phyloP scores from a whole-genome alignment of 2,797 vertebrate genomes.

The Pipistrellus pipistrellus region DNA sequence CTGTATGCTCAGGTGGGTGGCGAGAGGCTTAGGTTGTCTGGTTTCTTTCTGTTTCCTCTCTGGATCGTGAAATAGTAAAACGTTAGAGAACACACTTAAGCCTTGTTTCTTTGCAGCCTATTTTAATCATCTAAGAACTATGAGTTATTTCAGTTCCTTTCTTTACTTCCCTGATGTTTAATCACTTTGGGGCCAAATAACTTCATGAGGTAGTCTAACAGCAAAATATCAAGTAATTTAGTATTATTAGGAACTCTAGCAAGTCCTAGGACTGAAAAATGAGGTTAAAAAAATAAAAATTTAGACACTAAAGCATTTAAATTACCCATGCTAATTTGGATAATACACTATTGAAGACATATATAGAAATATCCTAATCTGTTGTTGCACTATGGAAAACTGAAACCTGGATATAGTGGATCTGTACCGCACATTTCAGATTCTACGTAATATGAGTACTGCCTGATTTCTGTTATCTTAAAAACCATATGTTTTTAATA shows the following conservation, averaged over 20 bases:
- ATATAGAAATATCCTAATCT: neutral
- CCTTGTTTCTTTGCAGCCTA: neutral
- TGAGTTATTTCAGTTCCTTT: slow-evolving; percentile 44
- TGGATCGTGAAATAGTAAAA: neutral
- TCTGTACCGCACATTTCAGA: neutral
- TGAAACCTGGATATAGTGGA: neutral
- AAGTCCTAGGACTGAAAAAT: neutral
- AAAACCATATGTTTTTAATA: slow-evolving; percentile 19
- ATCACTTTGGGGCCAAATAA: neutral
- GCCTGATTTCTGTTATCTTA: slow-evolving; percentile 9
- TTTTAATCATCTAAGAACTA: neutral
- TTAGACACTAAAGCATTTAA: slow-evolving; percentile 2
- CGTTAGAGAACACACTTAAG: neutral
- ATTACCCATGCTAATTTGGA: neutral
- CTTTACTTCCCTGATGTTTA: slow-evolving; percentile 42
- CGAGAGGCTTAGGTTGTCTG: neutral
- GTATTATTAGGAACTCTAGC: neutral
- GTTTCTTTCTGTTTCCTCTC: neutral
- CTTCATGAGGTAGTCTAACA: neutral
- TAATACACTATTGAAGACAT: neutral
- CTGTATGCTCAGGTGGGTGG: neutral
- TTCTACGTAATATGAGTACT: neutral
- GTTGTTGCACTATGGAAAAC: neutral
- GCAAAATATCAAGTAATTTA: neutral
- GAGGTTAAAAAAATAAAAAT: neutral